Conservation (phyloP, 2,113 vertebrate species). For the Megaptera novaeangliae region DNA sequence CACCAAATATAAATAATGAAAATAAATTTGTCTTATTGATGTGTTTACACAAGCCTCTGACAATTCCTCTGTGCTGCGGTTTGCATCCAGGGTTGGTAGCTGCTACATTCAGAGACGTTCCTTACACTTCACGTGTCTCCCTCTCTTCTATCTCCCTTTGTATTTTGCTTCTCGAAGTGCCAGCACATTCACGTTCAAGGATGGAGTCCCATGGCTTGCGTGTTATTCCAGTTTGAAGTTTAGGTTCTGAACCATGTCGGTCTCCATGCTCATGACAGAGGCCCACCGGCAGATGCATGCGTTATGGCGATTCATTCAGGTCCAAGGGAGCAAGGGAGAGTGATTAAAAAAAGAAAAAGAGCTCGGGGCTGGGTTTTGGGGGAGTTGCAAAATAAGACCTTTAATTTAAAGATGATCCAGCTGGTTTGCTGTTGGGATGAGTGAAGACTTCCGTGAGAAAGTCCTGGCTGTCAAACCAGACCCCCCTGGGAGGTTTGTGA, state of each 20-base stretch:
- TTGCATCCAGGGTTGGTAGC: constrained; percentile 40
- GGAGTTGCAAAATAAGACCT: not conserved
- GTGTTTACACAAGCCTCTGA: constrained; percentile 79
- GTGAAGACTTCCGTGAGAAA: not conserved
- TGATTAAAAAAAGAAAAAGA: not conserved
- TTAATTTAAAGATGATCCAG: not conserved
- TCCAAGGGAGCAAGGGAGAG: not conserved
- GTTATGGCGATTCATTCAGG: not conserved
- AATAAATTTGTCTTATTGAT: constrained; percentile 82
- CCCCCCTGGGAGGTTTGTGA: not conserved
- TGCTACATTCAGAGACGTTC: constrained; percentile 43
- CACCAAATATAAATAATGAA: constrained; percentile 80
- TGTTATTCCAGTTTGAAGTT: not conserved
- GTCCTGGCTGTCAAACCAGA: not conserved
- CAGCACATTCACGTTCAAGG: not conserved
- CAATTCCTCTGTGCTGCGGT: constrained; percentile 71
- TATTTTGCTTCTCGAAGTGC: not conserved
- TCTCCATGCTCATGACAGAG: not conserved
- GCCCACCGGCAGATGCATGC: not conserved
- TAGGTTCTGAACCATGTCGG: not conserved
- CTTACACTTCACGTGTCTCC: not conserved
- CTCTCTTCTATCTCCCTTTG: fast-evolving
- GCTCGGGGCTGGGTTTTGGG: not conserved
- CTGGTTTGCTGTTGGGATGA: not conserved
- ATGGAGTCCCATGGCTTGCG: constrained; percentile 23